Base-by-base conservation (phyloP, 2,797 vertebrate genomes). In the Sebastes steindachneri region DNA sequence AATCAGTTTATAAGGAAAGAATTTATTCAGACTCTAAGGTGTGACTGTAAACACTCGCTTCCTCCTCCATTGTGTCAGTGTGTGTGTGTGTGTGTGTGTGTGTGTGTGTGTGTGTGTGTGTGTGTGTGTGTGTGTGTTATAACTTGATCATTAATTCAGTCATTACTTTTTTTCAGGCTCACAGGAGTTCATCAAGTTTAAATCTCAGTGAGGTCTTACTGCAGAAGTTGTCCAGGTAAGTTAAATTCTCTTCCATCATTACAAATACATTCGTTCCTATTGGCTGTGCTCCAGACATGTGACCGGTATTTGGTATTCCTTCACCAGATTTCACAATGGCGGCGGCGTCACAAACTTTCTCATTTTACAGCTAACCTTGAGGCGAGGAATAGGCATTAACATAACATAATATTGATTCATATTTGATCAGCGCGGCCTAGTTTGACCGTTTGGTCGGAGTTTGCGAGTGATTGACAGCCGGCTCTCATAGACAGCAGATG, bases 41-140 rank as follows among this genome's bases (percentile, higher is more conserved):
- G 68, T 5, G 59, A 74, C 65, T 62, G 65, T 82, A 77, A 83
- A 85, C 77, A 85, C 67, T 51, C 3, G 0, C 45, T 79, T 90
- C 74, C 80, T 77, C 74, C 14, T 9, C 60, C 53, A n/a, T 68
- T 75, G 77, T 76, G 33, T 45, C 2, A 2, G 41, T 7, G 41
- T 45, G 41, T 17, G 14, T 17, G 14, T 41, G 35, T 1, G 11
- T 31, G 35, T 5, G 7, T 57, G 28, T 33, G 8, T 57, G 55
- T 33, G 5, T 73, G 41, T 45, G 41, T 41, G 14, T 15, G 14
- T 41, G 37, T 1, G 35, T 4, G 7, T 7, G 28, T 29, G 28
- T 29, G 33, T 4, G 7, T 57, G 28, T 33, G 8, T 53, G 55
- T 33, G 67, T 58, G 11, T 53, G 58, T 48, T 25, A 12, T 28